Evolutionary conservation across 2,888 invertebrate species (phyloP), one percentile per base, ranked within the genome.

Genomic region (Drosophila heteroneura): DNA sequence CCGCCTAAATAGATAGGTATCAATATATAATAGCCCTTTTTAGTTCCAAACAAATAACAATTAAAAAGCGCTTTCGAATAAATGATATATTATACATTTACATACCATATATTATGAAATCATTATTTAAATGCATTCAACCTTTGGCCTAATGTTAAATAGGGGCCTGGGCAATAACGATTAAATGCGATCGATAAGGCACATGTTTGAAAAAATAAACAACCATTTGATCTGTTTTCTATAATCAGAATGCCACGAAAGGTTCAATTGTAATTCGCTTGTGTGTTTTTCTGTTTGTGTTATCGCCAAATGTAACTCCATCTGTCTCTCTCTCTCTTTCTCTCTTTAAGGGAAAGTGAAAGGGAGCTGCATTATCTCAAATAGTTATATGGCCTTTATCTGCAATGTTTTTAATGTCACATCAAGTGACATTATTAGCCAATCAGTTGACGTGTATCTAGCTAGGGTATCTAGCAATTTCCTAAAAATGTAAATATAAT

Each of bases 371-470:
- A 54, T 35, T 59, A 69, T 72, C 70, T 56, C 14, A 5, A 26
- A 47, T 32, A 62, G 19, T 19, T 33, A 22, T 58, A 53, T 44
- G 10, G 33, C 4, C 76, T 59, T 85, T 79, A 85, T 88, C 83
- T 76, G 39, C 16, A 39, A 35, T 62, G 53, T 56, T 72, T 66
- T 53, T 14, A 37, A 32, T 26, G 19, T 30, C 32, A 56, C 7
- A 56, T 12, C 28, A 61, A 62, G 35, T 39, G 14, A 22, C 7
- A 56, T 53, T 22, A 6, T 19, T 5, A 16, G n/a, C 5, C 14
- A 10, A 1, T 26, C 0, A 3, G 19, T 6, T 12, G 52, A 35
- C 19, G 0, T 9, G 4, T 1, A 26, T 26, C 26, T 26, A 26
- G 26, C 26, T 26, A 1, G 26, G 26, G 26, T 26, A 1, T 26